Evolutionary conservation across 2,797 vertebrate species (phyloP).

Genomic region (Dryobates pubescens): DNA sequence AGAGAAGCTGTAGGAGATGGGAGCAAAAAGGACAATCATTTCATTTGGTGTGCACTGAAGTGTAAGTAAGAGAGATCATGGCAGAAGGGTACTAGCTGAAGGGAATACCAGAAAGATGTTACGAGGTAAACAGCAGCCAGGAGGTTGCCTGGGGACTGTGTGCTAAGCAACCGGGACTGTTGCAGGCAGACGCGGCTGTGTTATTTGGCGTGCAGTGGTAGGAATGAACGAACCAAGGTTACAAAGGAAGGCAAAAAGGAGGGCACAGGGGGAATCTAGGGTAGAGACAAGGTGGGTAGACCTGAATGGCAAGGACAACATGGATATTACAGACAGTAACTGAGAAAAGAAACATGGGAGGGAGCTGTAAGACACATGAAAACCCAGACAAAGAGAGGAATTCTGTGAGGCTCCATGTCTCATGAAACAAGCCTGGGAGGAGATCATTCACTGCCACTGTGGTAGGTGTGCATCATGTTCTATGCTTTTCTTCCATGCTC

Average conservation of each 20-base stretch:
- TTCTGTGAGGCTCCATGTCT: background rate
- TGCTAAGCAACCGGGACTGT: background rate
- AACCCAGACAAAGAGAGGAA: background rate
- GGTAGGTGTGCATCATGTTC: accelerated
- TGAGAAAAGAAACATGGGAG: background rate
- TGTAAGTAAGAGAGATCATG: background rate
- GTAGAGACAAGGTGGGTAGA: background rate
- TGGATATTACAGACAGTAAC: background rate
- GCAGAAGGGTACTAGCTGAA: background rate
- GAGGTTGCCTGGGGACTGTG: background rate
- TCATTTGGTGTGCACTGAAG: background rate
- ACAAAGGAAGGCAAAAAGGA: background rate
- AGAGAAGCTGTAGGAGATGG: background rate
- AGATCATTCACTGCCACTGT: accelerated
- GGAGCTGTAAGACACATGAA: background rate
- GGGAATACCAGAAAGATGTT: background rate
- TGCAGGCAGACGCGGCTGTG: background rate
- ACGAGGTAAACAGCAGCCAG: background rate
- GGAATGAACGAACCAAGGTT: background rate
- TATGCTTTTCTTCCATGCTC: background rate
- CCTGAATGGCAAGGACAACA: background rate
- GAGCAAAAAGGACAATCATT: background rate
- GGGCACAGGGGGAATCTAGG: background rate
- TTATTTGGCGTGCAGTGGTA: background rate
- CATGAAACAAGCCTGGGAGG: background rate